Evolutionary conservation across 2,113 vertebrate genomes (phyloP).

Genomic region (Cyphomyrus discorhynchus): DNA sequence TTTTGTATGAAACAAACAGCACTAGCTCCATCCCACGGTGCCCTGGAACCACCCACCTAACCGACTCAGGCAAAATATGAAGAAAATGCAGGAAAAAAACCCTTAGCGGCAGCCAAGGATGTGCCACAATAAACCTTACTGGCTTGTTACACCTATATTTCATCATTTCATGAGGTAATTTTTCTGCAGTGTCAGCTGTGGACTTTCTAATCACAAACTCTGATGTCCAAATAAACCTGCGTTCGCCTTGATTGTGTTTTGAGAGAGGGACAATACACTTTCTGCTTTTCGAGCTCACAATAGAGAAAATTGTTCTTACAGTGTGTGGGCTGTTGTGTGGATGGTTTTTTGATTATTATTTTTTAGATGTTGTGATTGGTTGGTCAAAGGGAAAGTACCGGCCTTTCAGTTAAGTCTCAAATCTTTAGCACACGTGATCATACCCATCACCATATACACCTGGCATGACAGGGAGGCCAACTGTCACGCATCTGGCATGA

Average conservation of each 20-base stretch:
- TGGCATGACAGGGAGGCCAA: neutral
- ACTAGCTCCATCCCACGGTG: neutral
- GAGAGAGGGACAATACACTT: conserved; percentile 40
- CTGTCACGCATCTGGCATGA: neutral
- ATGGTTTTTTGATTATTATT: conserved; percentile 26
- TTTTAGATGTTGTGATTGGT: conserved; percentile 32
- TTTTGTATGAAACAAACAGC: neutral
- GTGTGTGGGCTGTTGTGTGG: conserved; percentile 17
- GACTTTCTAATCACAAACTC: neutral
- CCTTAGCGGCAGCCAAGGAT: neutral
- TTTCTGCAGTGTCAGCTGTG: neutral
- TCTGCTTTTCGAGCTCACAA: conserved; percentile 30
- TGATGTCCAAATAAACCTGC: conserved; percentile 28
- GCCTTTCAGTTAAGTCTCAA: conserved; percentile 36
- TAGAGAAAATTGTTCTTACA: conserved; percentile 20
- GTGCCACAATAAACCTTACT: neutral
- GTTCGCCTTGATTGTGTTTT: conserved; percentile 34
- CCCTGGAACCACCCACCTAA: neutral
- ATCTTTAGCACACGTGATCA: conserved; percentile 27
- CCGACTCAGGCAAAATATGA: neutral
- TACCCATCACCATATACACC: conserved; percentile 31
- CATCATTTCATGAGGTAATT: conserved; percentile 11
- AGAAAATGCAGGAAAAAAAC: neutral
- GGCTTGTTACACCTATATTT: conserved; percentile 5
- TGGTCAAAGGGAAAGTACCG: conserved; percentile 32